phyloP scores from a whole-genome alignment of 2,113 vertebrate genomes.

The Melanerpes aurifrons region DNA sequence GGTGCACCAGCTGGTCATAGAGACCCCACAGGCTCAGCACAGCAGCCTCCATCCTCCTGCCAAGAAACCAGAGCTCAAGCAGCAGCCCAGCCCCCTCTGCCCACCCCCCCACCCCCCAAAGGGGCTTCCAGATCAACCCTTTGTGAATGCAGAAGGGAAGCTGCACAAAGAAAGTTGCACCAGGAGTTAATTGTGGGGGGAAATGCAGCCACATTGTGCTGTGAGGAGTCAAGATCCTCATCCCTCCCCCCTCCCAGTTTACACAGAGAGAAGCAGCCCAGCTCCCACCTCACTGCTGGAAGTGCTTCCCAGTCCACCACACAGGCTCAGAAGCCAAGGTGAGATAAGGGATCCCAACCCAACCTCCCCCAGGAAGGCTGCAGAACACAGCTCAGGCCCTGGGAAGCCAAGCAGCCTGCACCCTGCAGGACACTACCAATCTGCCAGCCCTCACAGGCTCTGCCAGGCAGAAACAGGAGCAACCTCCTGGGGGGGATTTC shows the following conservation, averaged over 20 bases:
- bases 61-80: constrained; percentile 58
- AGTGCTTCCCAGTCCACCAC: background rate
- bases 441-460: constrained; percentile 3
- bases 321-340: background rate
- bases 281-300: background rate
- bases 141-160: background rate
- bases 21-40: constrained; percentile 82
- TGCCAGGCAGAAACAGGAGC: constrained; percentile 20
- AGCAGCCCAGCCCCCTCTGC: background rate
- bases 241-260: background rate
- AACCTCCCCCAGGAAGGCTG: background rate
- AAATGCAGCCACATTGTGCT: rapidly evolving
- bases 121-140: background rate
- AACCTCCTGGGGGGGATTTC: constrained; percentile 9
- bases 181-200: background rate
- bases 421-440: constrained; percentile 45
- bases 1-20: constrained; percentile 83
- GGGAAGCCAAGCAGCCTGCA: background rate
- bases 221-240: background rate
- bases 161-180: background rate
- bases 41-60: constrained; percentile 82
- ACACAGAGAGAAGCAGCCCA: background rate
- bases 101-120: background rate
- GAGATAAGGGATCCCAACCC: background rate
- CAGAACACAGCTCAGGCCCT: background rate